phyloP scores from a whole-genome alignment of 1,140 invertebrate species.

The Zaprionus capensis region DNA sequence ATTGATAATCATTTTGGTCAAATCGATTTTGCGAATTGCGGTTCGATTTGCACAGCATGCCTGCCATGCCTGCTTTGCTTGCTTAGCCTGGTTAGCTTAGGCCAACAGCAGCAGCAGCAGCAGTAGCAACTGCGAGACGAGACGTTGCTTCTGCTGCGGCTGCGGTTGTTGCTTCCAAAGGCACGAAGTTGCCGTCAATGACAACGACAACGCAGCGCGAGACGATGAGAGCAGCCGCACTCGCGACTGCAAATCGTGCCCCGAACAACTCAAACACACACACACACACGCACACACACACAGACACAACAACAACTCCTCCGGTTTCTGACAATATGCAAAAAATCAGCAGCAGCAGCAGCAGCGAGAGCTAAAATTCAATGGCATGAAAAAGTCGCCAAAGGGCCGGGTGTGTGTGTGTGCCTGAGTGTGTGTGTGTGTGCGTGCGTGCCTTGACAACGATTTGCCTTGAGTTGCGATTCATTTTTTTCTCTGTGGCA shows the following conservation, averaged over 20 bases:
- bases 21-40: conserved; percentile 75
- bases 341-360: conserved; percentile 52
- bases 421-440: conserved; percentile 8
- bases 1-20: conserved; percentile 82
- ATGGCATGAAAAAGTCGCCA: conserved; percentile 56
- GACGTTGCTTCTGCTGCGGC: conserved; percentile 20
- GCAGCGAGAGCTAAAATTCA: conserved; percentile 49
- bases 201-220: conserved; percentile 23
- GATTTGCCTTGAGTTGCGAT: conserved; percentile 47
- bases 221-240: conserved; percentile 17
- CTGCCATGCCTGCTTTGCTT: conserved; percentile 8
- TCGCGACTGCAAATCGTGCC: conserved; percentile 37
- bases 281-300: conserved; percentile 36
- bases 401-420: conserved; percentile 14
- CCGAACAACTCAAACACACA: conserved; percentile 73
- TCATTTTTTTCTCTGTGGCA: conserved; percentile 35
- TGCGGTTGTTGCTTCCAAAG: conserved; percentile 72
- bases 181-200: conserved; percentile 47
- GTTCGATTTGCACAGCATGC: conserved; percentile 29
- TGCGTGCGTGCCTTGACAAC: conserved; percentile 32
- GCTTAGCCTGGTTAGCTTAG: neutral
- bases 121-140: conserved; percentile 1
- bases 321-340: conserved; percentile 49
- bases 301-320: conserved; percentile 12
- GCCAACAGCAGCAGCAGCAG: neutral